These are phyloP conservation scores for Engraulis encrasicolus DNA, from an alignment of 2,113 vertebrate species.

Conservation along the genomic window DNA sequence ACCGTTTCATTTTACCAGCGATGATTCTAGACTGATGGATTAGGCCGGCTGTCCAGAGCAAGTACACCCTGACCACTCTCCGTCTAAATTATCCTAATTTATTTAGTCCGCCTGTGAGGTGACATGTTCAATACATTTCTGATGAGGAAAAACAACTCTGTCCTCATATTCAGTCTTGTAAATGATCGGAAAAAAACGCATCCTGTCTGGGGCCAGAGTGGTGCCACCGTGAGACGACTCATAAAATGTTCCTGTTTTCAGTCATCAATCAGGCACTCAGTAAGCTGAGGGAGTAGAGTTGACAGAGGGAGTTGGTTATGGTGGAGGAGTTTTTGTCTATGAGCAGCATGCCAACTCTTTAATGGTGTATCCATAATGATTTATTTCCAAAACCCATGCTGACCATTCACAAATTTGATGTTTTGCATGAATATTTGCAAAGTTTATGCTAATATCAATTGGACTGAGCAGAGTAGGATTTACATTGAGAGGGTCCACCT, in stretches of 20 bases:
- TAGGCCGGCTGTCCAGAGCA: not conserved
- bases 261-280: not conserved
- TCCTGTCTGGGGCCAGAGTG: not conserved
- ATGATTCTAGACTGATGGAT: not conserved
- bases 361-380: no score
- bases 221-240: not conserved
- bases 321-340: not conserved
- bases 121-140: not conserved
- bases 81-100: not conserved
- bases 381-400: no score
- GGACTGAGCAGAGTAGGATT: no score
- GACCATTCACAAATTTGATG: no score
- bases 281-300: no score
- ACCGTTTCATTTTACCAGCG: not conserved
- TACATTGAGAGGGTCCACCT: no score
- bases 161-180: not conserved
- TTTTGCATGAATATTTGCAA: no score
- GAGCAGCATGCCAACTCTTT: not conserved
- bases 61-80: not conserved
- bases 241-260: conserved; percentile 7
- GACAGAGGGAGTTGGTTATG: not conserved
- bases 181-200: not conserved
- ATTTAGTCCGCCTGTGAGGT: not conserved
- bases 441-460: no score
- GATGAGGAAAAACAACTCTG: not conserved